Base-by-base conservation (phyloP, 2,888 invertebrate genomes). In the Agrotis clavis region DNA sequence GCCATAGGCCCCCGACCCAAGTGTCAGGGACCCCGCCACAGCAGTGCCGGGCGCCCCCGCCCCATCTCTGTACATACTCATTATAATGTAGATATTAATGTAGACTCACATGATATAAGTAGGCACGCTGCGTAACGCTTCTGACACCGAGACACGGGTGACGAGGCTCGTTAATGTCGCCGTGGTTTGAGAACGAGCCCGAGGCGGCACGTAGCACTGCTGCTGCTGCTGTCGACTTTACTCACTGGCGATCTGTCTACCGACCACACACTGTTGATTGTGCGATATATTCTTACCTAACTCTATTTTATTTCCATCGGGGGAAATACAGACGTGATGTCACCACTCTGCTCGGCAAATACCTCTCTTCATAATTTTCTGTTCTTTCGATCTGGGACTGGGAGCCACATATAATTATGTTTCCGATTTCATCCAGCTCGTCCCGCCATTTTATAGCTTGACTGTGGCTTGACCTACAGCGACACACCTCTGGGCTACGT, bases 91-190 rank as follows among this genome's bases (percentile, higher is more conserved):
- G 74, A 72, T 59, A 63, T 61, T 51, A 56, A 41, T 57, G 67
- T 81, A 81, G 74, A 51, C 19, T 53, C 79, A 68, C 82, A 74
- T 70, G 71, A 48, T 62, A 60, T 63, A 45, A 79, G 80, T 83
- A 77, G 72, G 66, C 81, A 81, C 81, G 84, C 84, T 68, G 74
- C 84, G 74, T 56, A 69, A 65, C 68, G 82, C 84, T 83, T 83
- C 65, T 45, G 56, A 67, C 76, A 79, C 72, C 45, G 63, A 59
- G 50, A 61, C 48, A 64, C 51, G 57, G 57, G 35, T 57, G 57
- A 13, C 30, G 54, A 60, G 64, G 54, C 81, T 45, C 51, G n/a
- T n/a, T n/a, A 71, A 50, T 21, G 57, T 11, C 21, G 45, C 67
- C 35, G 45, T 19, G 71, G 50, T 21, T 35, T 41, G 41, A 41